These are phyloP conservation scores for Aphidoletes aphidimyza DNA, from an alignment of 2,888 invertebrate genomes.

Conservation along the genomic window DNA sequence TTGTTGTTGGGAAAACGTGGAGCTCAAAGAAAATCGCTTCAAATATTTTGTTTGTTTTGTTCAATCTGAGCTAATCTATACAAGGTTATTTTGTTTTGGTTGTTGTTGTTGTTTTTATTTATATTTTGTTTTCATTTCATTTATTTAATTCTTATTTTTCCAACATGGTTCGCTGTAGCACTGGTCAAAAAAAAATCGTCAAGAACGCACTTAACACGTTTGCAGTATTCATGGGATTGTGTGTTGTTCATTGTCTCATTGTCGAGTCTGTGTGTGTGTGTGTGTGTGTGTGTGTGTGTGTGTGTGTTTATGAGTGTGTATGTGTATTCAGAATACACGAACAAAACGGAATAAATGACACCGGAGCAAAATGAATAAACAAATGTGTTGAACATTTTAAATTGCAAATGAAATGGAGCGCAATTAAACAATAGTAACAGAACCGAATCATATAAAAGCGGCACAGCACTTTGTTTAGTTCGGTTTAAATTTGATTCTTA, in stretches of 20 bases:
- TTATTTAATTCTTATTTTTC: too few species aligned
- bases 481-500: background rate
- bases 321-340: too few species aligned
- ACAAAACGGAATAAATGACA: background rate
- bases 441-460: background rate
- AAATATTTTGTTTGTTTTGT: background rate
- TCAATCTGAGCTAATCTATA: slow-evolving; percentile 6
- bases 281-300: too few species aligned
- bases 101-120: background rate
- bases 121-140: too few species aligned
- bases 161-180: background rate
- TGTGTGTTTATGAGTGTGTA: too few species aligned
- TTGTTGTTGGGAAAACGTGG: background rate
- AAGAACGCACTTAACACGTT: too few species aligned
- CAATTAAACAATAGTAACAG: slow-evolving; percentile 9
- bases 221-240: too few species aligned
- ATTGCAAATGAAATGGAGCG: too few species aligned
- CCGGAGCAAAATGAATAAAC: background rate
- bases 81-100: background rate
- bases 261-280: too few species aligned
- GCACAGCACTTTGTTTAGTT: background rate
- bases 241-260: too few species aligned
- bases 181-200: background rate
- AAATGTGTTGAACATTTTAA: too few species aligned
- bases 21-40: slow-evolving; percentile 11